Conservation (phyloP, 1,140 invertebrate species). For the Scylla paramamosain region DNA sequence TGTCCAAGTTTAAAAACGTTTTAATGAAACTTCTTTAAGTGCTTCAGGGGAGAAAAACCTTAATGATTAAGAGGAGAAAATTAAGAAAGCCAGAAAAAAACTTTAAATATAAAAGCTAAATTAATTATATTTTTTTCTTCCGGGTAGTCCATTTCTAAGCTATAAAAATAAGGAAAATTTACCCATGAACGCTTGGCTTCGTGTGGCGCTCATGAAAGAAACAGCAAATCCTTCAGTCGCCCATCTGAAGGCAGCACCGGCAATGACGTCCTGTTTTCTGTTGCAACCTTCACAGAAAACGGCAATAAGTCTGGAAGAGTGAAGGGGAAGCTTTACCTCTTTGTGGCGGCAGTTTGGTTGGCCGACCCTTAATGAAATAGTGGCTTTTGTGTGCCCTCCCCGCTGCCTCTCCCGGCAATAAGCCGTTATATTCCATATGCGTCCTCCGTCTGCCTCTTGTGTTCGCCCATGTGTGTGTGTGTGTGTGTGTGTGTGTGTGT, state of each 20-base stretch:
- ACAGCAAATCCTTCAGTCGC: neutral
- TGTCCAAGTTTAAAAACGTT: no score
- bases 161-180: neutral
- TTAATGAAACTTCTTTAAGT: neutral
- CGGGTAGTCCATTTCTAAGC: neutral
- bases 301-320: neutral
- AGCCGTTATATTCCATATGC: neutral
- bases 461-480: no score
- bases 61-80: neutral
- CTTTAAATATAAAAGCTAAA: neutral
- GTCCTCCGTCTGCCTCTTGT: neutral
- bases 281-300: neutral
- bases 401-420: neutral
- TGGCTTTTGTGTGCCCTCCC: neutral
- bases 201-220: neutral
- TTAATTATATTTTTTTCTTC: neutral
- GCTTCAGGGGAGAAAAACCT: neutral
- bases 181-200: neutral
- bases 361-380: neutral
- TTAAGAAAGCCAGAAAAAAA: neutral
- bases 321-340: neutral
- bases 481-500: neutral
- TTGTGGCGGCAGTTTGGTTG: neutral
- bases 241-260: neutral
- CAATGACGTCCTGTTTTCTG: neutral